Evolutionary conservation across 2,888 invertebrate species (phyloP), one percentile per base, ranked within the genome.

Genomic region (Criorhina ranunculi): DNA sequence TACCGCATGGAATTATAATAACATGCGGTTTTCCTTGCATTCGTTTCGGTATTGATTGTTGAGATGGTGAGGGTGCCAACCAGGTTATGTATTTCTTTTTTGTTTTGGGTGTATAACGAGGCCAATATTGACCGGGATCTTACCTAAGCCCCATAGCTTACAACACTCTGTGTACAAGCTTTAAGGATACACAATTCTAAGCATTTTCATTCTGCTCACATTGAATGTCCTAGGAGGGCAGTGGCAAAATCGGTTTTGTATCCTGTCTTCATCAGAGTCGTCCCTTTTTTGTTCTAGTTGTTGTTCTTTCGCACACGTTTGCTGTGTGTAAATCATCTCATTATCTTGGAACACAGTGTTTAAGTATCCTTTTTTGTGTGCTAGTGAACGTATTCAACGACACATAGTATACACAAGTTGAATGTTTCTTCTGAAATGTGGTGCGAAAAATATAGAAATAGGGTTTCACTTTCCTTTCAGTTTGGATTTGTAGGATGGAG

Each of bases 71-170:
- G 64, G 69, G 53, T 66, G 72, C 73, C 33, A 19, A 76, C 57
- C 44, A 79, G 64, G 67, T 49, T 69, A 31, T 4, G 4, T 24
- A 24, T 24, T 24, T 24, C 24, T 62, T 72, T 76, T 42, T 78
- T 78, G 78, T 55, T 78, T 87, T 51, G 55, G 75, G 29, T 57
- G 69, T 46, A 49, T 87, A 87, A 87, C 88, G 86, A 87, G 87
- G 88, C 87, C 82, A 88, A 88, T 88, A 87, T 87, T 87, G 85
- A 86, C 81, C 75, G 76, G 75, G 79, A 83, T 82, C 86, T 67
- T 77, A 73, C 53, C 67, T 86, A 87, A 88, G 86, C 87, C 86
- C 67, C 55, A 42, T 55, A 72, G 88, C 87, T 88, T 87, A 88
- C 86, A 87, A 86, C 87, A 86, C 67, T 64, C 67, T 67, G 67